These are phyloP conservation scores for Cephus pygmeus DNA, from an alignment of 2,888 invertebrate genomes.

Conservation along the genomic window DNA sequence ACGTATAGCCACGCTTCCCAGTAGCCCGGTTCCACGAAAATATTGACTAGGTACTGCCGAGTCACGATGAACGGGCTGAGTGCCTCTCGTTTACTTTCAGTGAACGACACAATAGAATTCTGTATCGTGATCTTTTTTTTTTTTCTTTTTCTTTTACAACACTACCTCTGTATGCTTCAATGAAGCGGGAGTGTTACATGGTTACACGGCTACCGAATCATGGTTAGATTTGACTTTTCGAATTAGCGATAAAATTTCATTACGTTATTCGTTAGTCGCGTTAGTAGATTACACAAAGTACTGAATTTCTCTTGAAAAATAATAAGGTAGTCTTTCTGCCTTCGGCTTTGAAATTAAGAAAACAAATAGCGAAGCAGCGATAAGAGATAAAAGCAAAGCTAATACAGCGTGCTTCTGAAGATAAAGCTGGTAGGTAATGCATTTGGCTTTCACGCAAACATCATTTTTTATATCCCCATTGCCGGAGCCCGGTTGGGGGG, in stretches of 20 bases:
- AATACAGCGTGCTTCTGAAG: constrained; percentile 61
- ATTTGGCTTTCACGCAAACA: constrained; percentile 66
- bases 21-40: background rate
- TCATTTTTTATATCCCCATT: constrained; percentile 63
- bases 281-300: background rate
- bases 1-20: background rate
- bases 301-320: background rate
- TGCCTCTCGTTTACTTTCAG: background rate
- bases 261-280: background rate
- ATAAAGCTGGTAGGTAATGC: constrained; percentile 63
- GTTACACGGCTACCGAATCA: background rate
- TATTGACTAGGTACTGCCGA: background rate
- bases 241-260: background rate
- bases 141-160: background rate
- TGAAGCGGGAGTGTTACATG: background rate
- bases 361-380: constrained; percentile 49
- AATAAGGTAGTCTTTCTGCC: background rate
- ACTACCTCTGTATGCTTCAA: background rate
- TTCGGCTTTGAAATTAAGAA: constrained; percentile 38
- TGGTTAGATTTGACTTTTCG: background rate
- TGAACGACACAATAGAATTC: background rate
- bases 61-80: background rate
- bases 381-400: constrained; percentile 62
- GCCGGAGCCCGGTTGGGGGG: constrained; percentile 29
- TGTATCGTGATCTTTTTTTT: background rate